These are phyloP conservation scores for Trachurus trachurus DNA, from an alignment of 2,797 vertebrate genomes.

Conservation along the genomic window DNA sequence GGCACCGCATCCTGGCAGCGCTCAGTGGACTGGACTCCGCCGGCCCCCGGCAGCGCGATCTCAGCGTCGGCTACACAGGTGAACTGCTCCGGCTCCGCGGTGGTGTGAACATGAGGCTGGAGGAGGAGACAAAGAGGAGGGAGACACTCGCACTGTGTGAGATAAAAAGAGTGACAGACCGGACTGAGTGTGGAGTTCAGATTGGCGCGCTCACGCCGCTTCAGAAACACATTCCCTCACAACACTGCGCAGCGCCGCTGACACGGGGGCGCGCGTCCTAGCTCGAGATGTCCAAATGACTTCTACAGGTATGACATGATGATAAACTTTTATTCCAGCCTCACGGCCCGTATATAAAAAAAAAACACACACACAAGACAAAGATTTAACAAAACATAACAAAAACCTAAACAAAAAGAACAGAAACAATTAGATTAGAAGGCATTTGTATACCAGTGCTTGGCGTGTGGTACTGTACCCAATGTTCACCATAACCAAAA, in stretches of 20 bases:
- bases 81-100: constrained; percentile 35
- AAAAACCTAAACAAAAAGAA: too few species aligned
- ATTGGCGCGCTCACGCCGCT: constrained; percentile 57
- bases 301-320: not conserved
- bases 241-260: constrained; percentile 4
- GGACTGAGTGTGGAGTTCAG: constrained; percentile 48
- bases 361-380: too few species aligned
- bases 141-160: constrained; percentile 1
- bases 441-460: too few species aligned
- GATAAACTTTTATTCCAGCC: too few species aligned
- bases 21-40: constrained; percentile 38
- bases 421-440: too few species aligned
- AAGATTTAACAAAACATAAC: too few species aligned
- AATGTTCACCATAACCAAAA: too few species aligned
- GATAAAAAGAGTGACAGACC: constrained; percentile 32
- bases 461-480: too few species aligned
- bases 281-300: not conserved
- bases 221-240: constrained; percentile 28
- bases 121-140: constrained; percentile 7
- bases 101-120: constrained; percentile 50
- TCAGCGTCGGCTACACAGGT: constrained; percentile 32
- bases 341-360: too few species aligned
- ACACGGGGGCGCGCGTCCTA: constrained; percentile 38
- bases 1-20: constrained; percentile 73
- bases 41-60: constrained; percentile 39